These are phyloP conservation scores for Xyrichtys novacula DNA, from an alignment of 2,797 vertebrate genomes.

Conservation along the genomic window DNA sequence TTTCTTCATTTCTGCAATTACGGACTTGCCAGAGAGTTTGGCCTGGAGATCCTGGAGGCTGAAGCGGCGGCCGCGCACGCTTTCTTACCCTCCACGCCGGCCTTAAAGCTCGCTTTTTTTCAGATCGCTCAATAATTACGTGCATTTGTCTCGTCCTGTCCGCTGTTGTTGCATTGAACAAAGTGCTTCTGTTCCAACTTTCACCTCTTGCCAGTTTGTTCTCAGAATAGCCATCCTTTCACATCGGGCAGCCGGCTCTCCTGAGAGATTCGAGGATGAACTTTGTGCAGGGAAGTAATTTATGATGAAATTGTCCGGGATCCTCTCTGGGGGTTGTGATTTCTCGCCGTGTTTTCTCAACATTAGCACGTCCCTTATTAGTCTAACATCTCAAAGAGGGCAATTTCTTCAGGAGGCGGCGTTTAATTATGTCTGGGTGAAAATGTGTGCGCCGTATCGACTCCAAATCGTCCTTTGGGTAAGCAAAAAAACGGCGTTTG, in stretches of 20 bases:
- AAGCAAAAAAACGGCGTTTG: constrained; percentile 5
- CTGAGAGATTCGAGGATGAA: constrained; percentile 73
- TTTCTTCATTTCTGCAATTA: constrained; percentile 84
- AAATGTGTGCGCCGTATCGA: constrained; percentile 71
- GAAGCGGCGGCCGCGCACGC: constrained; percentile 57
- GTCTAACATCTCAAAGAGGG: constrained; percentile 71
- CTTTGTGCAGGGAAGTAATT: constrained; percentile 77
- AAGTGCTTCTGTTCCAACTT: constrained; percentile 76
- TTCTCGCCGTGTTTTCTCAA: constrained; percentile 76
- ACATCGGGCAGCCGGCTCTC: constrained; percentile 66
- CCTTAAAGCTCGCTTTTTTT: constrained; percentile 72
- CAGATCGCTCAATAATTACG: constrained; percentile 80
- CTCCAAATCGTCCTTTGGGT: constrained; percentile 55
- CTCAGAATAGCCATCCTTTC: constrained; percentile 72
- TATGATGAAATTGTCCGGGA: constrained; percentile 76
- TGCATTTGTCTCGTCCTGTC: constrained; percentile 79
- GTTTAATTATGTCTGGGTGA: constrained; percentile 76
- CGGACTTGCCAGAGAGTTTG: constrained; percentile 68
- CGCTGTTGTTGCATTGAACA: constrained; percentile 64
- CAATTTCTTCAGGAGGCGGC: constrained; percentile 70
- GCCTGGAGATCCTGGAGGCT: constrained; percentile 62
- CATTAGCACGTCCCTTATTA: constrained; percentile 75
- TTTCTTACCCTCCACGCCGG: constrained; percentile 55
- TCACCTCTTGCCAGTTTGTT: constrained; percentile 76
- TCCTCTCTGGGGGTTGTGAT: constrained; percentile 67